Evolutionary conservation across 1,140 invertebrate genomes (phyloP), one percentile per base, ranked within the genome.

Genomic region (Yoshiicerus persimilis): DNA sequence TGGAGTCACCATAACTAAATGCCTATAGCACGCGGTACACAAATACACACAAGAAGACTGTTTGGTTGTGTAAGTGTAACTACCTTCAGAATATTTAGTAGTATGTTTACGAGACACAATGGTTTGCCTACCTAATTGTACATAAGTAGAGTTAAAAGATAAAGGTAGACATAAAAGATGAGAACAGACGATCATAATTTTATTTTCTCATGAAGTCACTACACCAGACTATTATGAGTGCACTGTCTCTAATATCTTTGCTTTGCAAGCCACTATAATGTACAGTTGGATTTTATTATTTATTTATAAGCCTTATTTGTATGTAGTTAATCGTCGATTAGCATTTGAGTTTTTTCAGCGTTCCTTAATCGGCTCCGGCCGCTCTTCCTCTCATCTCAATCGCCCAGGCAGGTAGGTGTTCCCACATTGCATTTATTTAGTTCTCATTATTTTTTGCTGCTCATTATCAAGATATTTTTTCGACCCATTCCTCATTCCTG

Each of bases 231-330:
- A 41, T 41, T 66, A 25, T 66, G 23, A 66, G 23, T 66, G 27
- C 64, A 66, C 64, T 27, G 11, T 11, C 1, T n/a, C 6, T 47
- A 20, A 47, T 47, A 47, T 56, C 5, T n/a, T 16, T 56, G 9
- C 39, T 11, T 41, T 41, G 9, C 39, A 47, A 5, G 47, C n/a
- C 5, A 64, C n/a, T 23, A 64, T 23, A 64, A 75, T 80, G 34
- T 80, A 80, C 20, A 30, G 32, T 34, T 23, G 27, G 20, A 16
- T 80, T 80, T 36, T 80, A 36, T 38, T 80, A 80, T 80, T 80
- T 80, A 80, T 80, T 80, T 36, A 80, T 80, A 34, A 80, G 75
- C 75, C 75, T 38, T 80, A 80, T 80, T 80, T 80, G 75, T 80
- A 80, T 80, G 75, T 80, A 80, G 32, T 80, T 80, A 80, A 80